Percentiles rank a stretch among this genome's conserved stretches.
Evolutionary conservation across 92 coral and sea anemone genomes (phyloP).

Genomic region (Nematostella vectensis): DNA sequence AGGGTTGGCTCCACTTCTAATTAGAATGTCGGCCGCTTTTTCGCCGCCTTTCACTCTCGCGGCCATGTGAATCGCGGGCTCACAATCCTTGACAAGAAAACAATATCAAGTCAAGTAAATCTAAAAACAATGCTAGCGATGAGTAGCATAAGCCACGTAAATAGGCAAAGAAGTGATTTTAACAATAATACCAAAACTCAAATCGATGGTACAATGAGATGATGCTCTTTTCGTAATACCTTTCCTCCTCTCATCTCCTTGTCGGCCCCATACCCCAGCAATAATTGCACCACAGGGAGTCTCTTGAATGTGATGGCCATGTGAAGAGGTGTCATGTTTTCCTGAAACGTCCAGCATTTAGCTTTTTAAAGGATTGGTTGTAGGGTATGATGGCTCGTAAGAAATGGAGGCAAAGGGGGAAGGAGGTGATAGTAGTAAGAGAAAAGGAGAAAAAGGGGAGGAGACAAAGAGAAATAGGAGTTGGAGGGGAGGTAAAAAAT

Average conservation of each 20-base stretch:
- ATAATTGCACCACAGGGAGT: constrained; percentile 65
- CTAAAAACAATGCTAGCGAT: neutral
- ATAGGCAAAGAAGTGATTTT: too few relatives aligned
- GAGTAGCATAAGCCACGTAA: neutral
- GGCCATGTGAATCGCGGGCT: constrained; percentile 86
- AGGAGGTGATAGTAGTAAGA: neutral
- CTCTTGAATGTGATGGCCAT: constrained; percentile 65
- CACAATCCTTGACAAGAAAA: constrained; percentile 46
- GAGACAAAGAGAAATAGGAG: neutral
- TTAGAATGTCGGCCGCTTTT: constrained; percentile 72
- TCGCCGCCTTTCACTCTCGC: constrained; percentile 71
- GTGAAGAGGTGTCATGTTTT: constrained; percentile 74
- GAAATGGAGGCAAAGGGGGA: neutral
- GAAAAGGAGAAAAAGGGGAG: neutral
- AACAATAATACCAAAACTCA: too few relatives aligned
- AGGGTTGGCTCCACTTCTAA: constrained; percentile 79
- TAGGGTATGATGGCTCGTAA: neutral
- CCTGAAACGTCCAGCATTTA: too few relatives aligned
- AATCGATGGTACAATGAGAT: too few relatives aligned
- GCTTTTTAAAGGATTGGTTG: neutral
- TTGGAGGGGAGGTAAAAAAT: too few relatives aligned
- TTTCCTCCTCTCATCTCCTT: constrained; percentile 73
- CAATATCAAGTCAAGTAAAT: neutral
- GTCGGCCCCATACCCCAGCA: constrained; percentile 87
- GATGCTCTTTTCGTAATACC: too few relatives aligned